A percentile compares a stretch with the other conserved stretches of the same genome.
These are phyloP conservation scores for Amblyteles armatorius DNA, from an alignment of 2,888 invertebrate species.

Conservation along the genomic window DNA sequence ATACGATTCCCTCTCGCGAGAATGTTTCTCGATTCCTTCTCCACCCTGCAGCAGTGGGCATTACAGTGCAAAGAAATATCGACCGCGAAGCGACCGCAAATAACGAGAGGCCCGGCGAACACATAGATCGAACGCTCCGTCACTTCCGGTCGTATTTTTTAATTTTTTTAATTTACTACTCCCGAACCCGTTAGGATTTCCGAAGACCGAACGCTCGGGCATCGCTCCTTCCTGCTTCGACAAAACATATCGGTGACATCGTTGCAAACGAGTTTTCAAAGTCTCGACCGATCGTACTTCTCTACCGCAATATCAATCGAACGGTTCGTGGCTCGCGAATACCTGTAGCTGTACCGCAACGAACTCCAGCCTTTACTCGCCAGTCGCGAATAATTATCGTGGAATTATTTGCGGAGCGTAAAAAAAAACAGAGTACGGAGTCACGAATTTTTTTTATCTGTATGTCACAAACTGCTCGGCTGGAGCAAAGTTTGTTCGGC, in stretches of 20 bases:
- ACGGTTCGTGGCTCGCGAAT: neutral
- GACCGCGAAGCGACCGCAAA: constrained; percentile 23
- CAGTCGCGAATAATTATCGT: neutral
- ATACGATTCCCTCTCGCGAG: neutral
- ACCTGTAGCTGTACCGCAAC: neutral
- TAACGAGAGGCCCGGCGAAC: constrained; percentile 1
- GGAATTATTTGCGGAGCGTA: neutral
- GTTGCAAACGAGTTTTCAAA: constrained; percentile 24
- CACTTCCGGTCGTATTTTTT: constrained; percentile 29
- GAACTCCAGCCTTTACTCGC: neutral
- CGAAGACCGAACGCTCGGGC: neutral
- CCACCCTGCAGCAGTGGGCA: neutral
- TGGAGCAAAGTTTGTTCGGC: neutral
- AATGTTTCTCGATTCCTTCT: neutral
- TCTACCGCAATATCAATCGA: constrained; percentile 3
- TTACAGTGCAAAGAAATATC: neutral
- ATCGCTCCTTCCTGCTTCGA: neutral
- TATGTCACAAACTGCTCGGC: neutral
- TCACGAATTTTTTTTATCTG: neutral
- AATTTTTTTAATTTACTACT: constrained; percentile 32
- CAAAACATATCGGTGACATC: constrained; percentile 36
- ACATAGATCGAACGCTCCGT: constrained; percentile 13
- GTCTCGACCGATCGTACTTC: constrained; percentile 1
- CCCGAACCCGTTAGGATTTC: constrained; percentile 45
- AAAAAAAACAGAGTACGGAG: neutral